phyloP scores from a whole-genome alignment of 2,797 vertebrate species.

The Tiaroga cobitis region DNA sequence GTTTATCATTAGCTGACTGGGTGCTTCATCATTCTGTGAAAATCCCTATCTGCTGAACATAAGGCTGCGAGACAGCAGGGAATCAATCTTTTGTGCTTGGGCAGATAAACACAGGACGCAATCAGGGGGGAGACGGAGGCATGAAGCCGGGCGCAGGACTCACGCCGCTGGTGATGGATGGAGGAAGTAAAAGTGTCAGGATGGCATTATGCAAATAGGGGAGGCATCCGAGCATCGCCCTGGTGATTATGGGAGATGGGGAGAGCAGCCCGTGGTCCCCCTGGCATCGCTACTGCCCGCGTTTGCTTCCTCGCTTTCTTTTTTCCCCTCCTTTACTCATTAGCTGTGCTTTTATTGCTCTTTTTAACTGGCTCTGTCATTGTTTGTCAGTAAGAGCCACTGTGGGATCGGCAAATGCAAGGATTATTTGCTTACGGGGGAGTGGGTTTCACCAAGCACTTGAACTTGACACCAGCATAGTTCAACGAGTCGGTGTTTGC shows the following conservation, averaged over 20 bases:
- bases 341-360: constrained; percentile 37
- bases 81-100: constrained; percentile 92
- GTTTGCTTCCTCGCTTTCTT: constrained; percentile 77
- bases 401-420: background rate
- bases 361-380: constrained; percentile 47
- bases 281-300: constrained; percentile 86
- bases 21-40: constrained; percentile 86
- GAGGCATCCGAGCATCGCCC: constrained; percentile 93
- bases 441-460: background rate
- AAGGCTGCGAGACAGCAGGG: constrained; percentile 86
- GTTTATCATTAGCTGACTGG: constrained; percentile 82
- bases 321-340: constrained; percentile 55
- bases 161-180: constrained; percentile 88
- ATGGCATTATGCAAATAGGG: constrained; percentile 96
- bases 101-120: constrained; percentile 86
- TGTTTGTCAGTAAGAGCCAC: constrained; percentile 35
- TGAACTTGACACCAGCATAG: background rate
- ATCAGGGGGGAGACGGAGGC: constrained; percentile 84
- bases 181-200: constrained; percentile 95
- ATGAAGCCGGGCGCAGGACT: constrained; percentile 84
- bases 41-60: constrained; percentile 87
- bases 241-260: constrained; percentile 93
- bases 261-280: constrained; percentile 91
- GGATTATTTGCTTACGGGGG: constrained; percentile 21
- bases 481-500: no score